Base-by-base conservation (phyloP, 2,113 vertebrate genomes). In the Sialia sialis region DNA sequence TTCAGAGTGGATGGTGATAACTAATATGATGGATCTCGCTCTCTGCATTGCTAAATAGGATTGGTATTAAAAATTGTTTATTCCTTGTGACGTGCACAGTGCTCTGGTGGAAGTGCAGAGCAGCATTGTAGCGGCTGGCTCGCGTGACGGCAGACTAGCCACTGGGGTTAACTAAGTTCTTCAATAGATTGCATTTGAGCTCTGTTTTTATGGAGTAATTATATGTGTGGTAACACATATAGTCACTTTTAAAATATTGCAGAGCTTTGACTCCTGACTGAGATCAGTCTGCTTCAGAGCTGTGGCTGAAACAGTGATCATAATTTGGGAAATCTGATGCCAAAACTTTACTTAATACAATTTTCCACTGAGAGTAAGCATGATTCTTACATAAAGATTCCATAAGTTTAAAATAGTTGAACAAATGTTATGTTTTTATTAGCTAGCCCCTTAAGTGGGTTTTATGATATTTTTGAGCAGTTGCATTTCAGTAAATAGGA, bases 41-140 rank as follows among this genome's bases (percentile, higher is more conserved):
- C 25, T 34, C 43, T 62, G 44, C 27, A 49, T 78, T 86, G 41
- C 56, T 86, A 18, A 80, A 16, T 55, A 46, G 29, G 43, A 46
- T 7, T 1, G 32, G 27, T 44, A 23, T 92, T 77, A 75, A 15
- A 20, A 59, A 15, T 13, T 36, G 36, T 54, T 90, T 30, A 15
- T 92, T 79, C 51, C 55, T 64, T 2, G 1, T 94, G 85, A 67
- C 1, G 0, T 7, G 21, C 7, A 7, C 4, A 0, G 0, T 76
- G 59, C 77, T 58, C 5, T 51, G 52, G 36, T 56, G 74, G 69
- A 60, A 9, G 25, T 21, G 51, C 22, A 64, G 60, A 2, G 3
- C 20, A 22, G 89, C 27, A 2, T 4, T 88, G 81, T 74, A 67
- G 70, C 2, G 6, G 34, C 67, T 89, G 67, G 20, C 48, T 91